Base-by-base conservation (phyloP, 2,888 invertebrate species). In the Dryococelus australis region DNA sequence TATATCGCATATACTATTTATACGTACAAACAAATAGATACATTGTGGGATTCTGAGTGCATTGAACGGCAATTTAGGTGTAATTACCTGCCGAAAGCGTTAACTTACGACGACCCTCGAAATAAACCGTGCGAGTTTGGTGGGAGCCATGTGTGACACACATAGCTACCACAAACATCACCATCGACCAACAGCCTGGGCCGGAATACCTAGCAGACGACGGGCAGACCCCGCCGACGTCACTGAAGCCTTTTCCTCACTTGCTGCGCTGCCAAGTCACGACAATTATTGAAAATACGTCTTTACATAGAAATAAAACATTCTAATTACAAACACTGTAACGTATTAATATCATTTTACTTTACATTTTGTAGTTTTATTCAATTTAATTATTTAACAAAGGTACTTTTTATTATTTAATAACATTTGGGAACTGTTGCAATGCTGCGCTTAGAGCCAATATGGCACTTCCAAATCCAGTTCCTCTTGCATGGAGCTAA, bases 101-200 rank as follows among this genome's bases (percentile, higher is more conserved):
- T 88, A 89, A 89, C 89, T 90, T 89, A 89, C 87, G 88, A 90
- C 65, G 65, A 65, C 65, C 8, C 65, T 65, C 65, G 65, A 5
- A 65, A 24, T n/a, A 65, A 65, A 65, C 65, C 65, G 65, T 65
- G 65, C 65, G 8, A 5, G 65, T 65, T 24, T 65, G 65, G 91
- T 91, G 91, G 87, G 89, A 87, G 92, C 92, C 92, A 92, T 92
- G 92, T 92, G 91, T 91, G 91, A 91, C 92, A 92, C 91, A 91
- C 91, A 91, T 91, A 91, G 91, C 91, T 89, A 90, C 84, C 84
- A 88, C 87, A 86, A 89, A 91, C 91, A 91, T 90, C 90, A 91
- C 90, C 89, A 91, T 91, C 91, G 91, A 91, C 91, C 91, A 90
- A 88, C 88, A 88, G 90, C 89, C 89, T 89, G 89, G 89, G 89